Conservation (phyloP, 2,113 vertebrate species). For the Aspidoscelis tigris region DNA sequence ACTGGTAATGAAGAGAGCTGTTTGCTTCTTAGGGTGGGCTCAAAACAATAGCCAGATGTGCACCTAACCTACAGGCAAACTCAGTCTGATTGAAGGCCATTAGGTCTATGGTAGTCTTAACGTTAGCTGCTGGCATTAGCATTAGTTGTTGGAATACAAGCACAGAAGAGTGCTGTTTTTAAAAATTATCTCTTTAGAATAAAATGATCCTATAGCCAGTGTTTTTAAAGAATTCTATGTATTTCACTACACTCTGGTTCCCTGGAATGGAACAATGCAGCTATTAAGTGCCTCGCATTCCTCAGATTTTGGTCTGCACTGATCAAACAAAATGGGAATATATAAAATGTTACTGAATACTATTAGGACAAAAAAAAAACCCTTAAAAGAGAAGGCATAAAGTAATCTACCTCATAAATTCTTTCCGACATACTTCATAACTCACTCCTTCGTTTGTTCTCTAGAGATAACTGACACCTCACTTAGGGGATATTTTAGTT, state of each 20-base stretch:
- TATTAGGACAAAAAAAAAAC: background rate
- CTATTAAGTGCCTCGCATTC: conserved; percentile 16
- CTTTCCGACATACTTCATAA: background rate
- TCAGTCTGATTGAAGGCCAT: background rate
- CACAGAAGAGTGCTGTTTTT: background rate
- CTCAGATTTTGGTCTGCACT: conserved; percentile 8
- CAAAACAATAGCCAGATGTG: background rate
- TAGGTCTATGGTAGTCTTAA: background rate
- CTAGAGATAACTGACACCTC: conserved; percentile 12
- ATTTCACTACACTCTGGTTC: background rate
- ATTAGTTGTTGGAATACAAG: background rate
- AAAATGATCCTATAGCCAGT: background rate
- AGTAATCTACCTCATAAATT: conserved; percentile 20
- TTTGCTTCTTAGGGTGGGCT: background rate
- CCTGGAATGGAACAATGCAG: conserved; percentile 6
- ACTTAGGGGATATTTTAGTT: conserved; percentile 13
- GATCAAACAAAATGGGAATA: conserved; percentile 19
- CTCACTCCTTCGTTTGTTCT: conserved; percentile 1
- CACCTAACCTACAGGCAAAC: background rate
- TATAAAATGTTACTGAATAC: conserved; percentile 18
- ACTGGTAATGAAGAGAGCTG: background rate
- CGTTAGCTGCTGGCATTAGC: background rate
- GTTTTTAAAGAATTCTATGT: background rate
- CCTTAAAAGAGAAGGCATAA: background rate
- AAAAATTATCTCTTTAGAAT: background rate